Evolutionary conservation across 2,888 invertebrate genomes (phyloP).

Genomic region (Drosophila histrio): DNA sequence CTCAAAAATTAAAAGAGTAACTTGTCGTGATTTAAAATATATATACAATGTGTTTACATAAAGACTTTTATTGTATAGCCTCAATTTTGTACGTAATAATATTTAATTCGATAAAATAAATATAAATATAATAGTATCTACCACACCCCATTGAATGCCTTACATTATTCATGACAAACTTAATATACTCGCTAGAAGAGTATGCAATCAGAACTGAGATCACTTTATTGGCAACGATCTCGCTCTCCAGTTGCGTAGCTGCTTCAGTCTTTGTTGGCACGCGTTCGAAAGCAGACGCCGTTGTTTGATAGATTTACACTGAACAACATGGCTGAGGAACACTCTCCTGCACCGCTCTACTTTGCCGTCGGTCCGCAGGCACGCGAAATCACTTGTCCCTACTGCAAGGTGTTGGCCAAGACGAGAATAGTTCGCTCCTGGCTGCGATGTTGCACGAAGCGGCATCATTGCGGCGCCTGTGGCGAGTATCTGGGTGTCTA

Average conservation of each 20-base stretch:
- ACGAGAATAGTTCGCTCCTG: conserved; percentile 73
- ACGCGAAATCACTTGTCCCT: conserved; percentile 81
- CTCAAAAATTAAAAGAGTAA: no score
- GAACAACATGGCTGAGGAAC: conserved; percentile 55
- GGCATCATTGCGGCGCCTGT: conserved; percentile 81
- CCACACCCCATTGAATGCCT: no score
- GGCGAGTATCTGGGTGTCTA: conserved; percentile 83
- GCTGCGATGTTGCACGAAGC: conserved; percentile 70
- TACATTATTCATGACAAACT: no score
- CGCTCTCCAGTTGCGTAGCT: conserved; percentile 21
- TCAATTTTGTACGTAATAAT: no score
- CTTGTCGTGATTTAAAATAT: no score
- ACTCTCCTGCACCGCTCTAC: conserved; percentile 62
- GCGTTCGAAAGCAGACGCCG: conserved; percentile 28
- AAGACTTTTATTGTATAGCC: no score
- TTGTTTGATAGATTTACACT: background rate
- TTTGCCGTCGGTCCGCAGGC: conserved; percentile 82
- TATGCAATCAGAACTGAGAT: background rate
- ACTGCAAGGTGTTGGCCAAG: conserved; percentile 75
- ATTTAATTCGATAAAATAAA: no score
- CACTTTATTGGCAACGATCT: background rate
- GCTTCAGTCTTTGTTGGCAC: conserved; percentile 47
- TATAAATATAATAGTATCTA: no score
- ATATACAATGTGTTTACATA: no score
- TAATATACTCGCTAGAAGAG: background rate